Evolutionary conservation across 2,888 invertebrate species (phyloP).

Genomic region (Mimachlamys varia): DNA sequence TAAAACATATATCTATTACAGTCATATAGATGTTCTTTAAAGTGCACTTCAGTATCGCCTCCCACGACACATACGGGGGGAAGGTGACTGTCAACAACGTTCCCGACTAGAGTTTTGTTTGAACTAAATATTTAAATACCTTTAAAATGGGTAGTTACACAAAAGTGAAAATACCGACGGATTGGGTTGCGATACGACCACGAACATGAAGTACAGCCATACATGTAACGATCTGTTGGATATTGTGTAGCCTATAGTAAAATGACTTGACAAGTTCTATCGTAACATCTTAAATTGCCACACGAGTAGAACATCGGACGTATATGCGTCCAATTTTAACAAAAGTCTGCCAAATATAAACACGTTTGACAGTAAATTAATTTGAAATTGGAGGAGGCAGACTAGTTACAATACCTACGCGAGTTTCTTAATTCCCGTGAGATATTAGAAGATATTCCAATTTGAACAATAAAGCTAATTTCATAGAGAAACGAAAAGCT

Average conservation of each 20-base stretch:
- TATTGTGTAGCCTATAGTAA: too few relatives aligned
- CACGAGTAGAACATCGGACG: not conserved
- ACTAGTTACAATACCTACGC: too few relatives aligned
- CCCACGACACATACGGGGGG: not conserved
- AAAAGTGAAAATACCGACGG: not conserved
- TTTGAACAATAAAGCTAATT: too few relatives aligned
- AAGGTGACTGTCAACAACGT: not conserved
- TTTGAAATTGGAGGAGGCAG: not conserved
- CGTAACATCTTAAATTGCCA: not conserved
- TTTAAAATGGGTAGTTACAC: not conserved
- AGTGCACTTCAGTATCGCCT: not conserved
- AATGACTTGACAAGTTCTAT: not conserved
- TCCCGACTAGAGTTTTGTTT: not conserved
- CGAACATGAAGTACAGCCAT: not conserved
- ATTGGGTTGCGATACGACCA: not conserved
- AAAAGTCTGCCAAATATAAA: not conserved
- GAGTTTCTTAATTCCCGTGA: too few relatives aligned
- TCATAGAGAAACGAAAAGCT: too few relatives aligned
- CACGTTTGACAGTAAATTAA: not conserved
- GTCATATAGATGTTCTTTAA: not conserved
- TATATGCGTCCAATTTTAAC: not conserved
- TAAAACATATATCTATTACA: not conserved
- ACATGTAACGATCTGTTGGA: too few relatives aligned
- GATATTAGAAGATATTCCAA: too few relatives aligned
- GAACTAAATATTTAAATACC: slow-evolving; percentile 1